A percentile compares a stretch with the other conserved stretches of the same genome.
phyloP scores from a whole-genome alignment of 1,140 invertebrate species.

The Fopius arisanus region DNA sequence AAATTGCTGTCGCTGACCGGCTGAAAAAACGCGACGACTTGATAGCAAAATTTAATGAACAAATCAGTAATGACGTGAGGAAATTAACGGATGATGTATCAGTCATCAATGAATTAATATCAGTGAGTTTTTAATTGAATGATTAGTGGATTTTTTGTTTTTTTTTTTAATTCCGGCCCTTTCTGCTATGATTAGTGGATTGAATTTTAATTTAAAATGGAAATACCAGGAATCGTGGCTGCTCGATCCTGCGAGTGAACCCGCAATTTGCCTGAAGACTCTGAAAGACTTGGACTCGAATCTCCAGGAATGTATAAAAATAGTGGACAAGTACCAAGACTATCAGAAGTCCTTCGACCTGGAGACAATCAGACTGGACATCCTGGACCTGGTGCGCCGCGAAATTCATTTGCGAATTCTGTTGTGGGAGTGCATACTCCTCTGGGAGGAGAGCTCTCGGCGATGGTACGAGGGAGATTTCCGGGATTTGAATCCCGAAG shows the following conservation, averaged over 20 bases:
- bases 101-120: conserved; percentile 70
- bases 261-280: conserved; percentile 68
- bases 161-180: too few species aligned
- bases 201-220: too few species aligned
- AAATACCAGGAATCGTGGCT: conserved; percentile 80
- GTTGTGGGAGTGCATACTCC: conserved; percentile 78
- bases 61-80: conserved; percentile 71
- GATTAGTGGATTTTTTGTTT: too few species aligned
- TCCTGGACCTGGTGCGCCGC: conserved; percentile 78
- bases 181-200: too few species aligned
- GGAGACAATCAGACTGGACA: conserved; percentile 81
- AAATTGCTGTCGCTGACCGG: conserved; percentile 65
- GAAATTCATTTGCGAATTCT: conserved; percentile 80
- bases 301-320: conserved; percentile 69
- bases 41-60: conserved; percentile 67
- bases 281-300: conserved; percentile 71
- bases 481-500: conserved; percentile 74
- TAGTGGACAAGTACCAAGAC: conserved; percentile 73
- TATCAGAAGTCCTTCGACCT: conserved; percentile 78
- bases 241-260: conserved; percentile 75
- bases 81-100: conserved; percentile 73
- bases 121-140: conserved; percentile 51
- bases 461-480: conserved; percentile 75
- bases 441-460: conserved; percentile 72
- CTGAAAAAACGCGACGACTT: conserved; percentile 66